Evolutionary conservation across 2,888 invertebrate species (phyloP).

Genomic region (Cantharis lateralis): DNA sequence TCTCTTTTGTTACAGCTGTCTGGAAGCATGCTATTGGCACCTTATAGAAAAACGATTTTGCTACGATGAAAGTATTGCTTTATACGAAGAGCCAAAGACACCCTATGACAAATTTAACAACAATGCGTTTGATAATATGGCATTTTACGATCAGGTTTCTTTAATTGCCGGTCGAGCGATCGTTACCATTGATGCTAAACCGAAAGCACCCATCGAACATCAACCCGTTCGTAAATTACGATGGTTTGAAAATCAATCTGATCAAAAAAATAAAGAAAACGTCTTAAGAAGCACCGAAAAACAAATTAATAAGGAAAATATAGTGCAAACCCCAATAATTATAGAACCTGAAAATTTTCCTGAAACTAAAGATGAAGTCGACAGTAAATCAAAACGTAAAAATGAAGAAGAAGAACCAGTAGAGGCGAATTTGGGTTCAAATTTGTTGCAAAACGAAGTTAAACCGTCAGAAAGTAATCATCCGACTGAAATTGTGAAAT

Average conservation of each 20-base stretch:
- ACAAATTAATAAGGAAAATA: neutral
- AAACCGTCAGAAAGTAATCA: neutral
- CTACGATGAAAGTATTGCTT: constrained; percentile 72
- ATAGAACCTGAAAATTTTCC: constrained; percentile 1
- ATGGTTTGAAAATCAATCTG: constrained; percentile 40
- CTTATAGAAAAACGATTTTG: constrained; percentile 75
- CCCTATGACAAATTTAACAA: constrained; percentile 45
- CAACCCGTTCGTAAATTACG: constrained; percentile 40
- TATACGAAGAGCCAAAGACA: constrained; percentile 57
- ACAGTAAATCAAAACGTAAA: neutral
- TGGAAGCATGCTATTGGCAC: constrained; percentile 75
- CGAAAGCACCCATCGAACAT: constrained; percentile 40
- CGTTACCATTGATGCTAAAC: constrained; percentile 53
- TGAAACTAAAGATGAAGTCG: constrained; percentile 2
- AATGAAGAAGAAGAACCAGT: neutral
- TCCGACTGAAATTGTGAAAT: neutral
- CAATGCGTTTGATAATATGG: constrained; percentile 53
- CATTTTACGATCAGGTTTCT: constrained; percentile 55
- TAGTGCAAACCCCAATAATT: neutral
- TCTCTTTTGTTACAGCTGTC: constrained; percentile 63
- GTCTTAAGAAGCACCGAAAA: constrained; percentile 6
- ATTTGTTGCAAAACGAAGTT: neutral
- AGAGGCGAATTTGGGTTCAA: neutral
- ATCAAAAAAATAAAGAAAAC: constrained; percentile 26
- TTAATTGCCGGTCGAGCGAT: constrained; percentile 53